These are phyloP conservation scores for Trididemnum miniatum DNA, from an alignment of 23 tunicate genomes.

Conservation along the genomic window DNA sequence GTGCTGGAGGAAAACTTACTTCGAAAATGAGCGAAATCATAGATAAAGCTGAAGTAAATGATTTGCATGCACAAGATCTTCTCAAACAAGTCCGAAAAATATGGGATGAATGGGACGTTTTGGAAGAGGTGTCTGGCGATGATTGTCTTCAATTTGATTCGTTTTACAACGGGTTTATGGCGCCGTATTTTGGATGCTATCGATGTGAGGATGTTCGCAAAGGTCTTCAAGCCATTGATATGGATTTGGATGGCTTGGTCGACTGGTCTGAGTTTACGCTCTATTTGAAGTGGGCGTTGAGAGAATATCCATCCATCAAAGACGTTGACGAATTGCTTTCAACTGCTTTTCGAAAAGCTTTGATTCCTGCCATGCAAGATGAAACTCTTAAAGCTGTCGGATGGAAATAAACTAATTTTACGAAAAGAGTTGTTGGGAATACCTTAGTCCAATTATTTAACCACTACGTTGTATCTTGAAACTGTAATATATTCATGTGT, in stretches of 20 bases:
- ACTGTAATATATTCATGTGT: too few relatives aligned
- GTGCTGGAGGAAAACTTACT: conserved; percentile 31
- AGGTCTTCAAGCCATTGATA: conserved; percentile 17
- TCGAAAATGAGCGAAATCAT: conserved; percentile 17
- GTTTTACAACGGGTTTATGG: conserved; percentile 28
- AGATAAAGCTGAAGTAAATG: conserved; percentile 4
- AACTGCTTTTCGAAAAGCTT: conserved; percentile 11
- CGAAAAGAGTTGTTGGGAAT: too few relatives aligned
- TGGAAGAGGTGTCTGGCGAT: conserved; percentile 3
- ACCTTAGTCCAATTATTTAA: too few relatives aligned
- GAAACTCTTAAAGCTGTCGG: neutral
- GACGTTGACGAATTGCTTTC: conserved; percentile 13
- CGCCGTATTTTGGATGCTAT: conserved; percentile 27
- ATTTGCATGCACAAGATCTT: neutral
- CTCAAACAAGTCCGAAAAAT: conserved; percentile 15
- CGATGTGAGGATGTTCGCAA: conserved; percentile 25
- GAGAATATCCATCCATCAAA: neutral
- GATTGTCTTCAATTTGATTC: conserved; percentile 18
- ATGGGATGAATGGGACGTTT: conserved; percentile 33
- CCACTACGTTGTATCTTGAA: too few relatives aligned
- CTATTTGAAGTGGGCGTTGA: conserved; percentile 25
- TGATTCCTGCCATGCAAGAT: conserved; percentile 35
- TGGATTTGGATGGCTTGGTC: conserved; percentile 24
- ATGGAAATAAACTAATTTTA: neutral
- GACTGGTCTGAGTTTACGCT: conserved; percentile 27